These are phyloP conservation scores for Chauna torquata DNA, from an alignment of 2,113 vertebrate species.

Conservation along the genomic window DNA sequence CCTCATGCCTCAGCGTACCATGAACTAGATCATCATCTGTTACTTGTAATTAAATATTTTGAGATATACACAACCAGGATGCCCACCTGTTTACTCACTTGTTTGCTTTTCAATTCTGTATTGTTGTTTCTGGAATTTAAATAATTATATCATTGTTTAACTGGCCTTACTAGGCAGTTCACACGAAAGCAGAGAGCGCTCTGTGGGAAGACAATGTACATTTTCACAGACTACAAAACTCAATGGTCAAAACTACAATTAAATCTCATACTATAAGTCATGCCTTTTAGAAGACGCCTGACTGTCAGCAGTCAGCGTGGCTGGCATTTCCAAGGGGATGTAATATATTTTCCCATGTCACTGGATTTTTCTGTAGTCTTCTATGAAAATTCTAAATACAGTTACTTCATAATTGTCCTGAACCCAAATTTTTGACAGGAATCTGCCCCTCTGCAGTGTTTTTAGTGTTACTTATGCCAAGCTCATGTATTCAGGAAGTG, in stretches of 20 bases:
- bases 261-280: background rate
- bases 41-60: background rate
- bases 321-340: background rate
- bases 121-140: background rate
- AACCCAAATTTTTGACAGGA: accelerated
- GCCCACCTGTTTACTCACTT: background rate
- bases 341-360: background rate
- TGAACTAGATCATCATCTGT: background rate
- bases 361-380: background rate
- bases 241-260: background rate
- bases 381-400: background rate
- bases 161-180: background rate
- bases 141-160: background rate
- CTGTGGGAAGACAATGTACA: background rate
- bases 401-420: background rate
- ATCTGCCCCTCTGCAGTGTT: background rate
- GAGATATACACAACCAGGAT: background rate
- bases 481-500: background rate
- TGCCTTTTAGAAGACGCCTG: background rate
- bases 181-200: background rate
- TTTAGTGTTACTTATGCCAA: background rate
- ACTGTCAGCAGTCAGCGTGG: background rate
- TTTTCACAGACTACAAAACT: background rate
- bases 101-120: background rate
- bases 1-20: background rate